Evolutionary conservation across 2,888 invertebrate species (phyloP).

Genomic region (Syritta pipiens): DNA sequence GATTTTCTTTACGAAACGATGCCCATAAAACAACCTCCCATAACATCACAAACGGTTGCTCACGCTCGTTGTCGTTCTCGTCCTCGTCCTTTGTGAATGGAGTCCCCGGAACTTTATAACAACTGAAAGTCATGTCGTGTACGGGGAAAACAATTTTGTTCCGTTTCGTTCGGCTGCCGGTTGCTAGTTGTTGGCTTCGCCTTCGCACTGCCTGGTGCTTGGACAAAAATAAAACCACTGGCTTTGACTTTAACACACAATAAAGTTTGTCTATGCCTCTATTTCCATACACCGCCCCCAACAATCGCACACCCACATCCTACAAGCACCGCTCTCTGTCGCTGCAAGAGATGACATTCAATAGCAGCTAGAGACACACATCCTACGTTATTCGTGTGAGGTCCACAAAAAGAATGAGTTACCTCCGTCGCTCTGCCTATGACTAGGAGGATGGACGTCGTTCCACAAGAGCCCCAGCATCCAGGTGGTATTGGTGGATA

Average conservation of each 20-base stretch:
- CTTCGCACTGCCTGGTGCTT: conserved; percentile 5
- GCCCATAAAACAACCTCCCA: conserved; percentile 46
- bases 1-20: conserved; percentile 48
- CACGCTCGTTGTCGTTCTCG: background rate
- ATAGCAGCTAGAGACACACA: conserved; percentile 16
- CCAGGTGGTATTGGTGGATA: conserved; percentile 6
- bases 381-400: background rate
- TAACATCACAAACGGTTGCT: conserved; percentile 16
- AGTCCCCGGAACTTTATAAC: conserved; percentile 19
- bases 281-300: too few species aligned
- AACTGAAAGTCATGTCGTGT: conserved; percentile 43
- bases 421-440: background rate
- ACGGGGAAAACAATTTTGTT: conserved; percentile 45
- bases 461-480: background rate
- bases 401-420: background rate
- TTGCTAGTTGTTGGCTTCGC: too few species aligned
- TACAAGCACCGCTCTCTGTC: too few species aligned
- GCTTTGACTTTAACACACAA: conserved; percentile 60
- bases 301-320: too few species aligned
- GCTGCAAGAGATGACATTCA: conserved; percentile 28
- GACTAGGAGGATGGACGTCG: background rate
- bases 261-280: conserved; percentile 40
- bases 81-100: conserved; percentile 12
- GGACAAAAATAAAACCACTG: conserved; percentile 29
- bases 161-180: conserved; percentile 28